Evolutionary conservation across 2,113 vertebrate genomes (phyloP).

Genomic region (Onychostoma macrolepis): DNA sequence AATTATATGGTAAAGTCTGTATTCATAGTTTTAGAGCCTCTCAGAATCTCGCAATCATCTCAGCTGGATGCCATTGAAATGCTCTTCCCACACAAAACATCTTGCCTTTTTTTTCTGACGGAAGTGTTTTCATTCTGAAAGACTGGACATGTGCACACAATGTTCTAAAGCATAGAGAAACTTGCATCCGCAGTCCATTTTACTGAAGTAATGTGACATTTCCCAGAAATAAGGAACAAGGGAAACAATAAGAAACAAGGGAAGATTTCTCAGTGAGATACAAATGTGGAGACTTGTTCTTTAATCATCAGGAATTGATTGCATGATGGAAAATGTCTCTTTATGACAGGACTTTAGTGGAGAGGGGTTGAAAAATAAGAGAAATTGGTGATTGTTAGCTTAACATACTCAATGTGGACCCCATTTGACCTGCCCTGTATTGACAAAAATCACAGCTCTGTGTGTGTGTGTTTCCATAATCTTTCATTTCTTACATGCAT

Average conservation of each 20-base stretch:
- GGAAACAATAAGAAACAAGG: not conserved
- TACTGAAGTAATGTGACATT: not conserved
- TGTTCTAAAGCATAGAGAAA: not conserved
- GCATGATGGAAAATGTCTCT: not conserved
- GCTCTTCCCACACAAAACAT: conserved; percentile 27
- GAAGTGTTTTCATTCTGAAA: not conserved
- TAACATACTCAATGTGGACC: not conserved
- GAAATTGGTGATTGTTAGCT: not conserved
- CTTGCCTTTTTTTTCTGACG: not conserved
- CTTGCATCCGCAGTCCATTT: not conserved
- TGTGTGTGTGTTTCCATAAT: not conserved
- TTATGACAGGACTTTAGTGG: not conserved
- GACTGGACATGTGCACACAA: not conserved
- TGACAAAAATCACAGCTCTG: too few species aligned
- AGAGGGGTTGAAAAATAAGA: not conserved
- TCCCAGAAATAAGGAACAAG: not conserved
- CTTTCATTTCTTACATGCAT: not conserved
- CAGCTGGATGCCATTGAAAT: conserved; percentile 26
- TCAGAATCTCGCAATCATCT: not conserved
- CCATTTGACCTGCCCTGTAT: not conserved
- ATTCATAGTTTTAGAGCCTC: not conserved
- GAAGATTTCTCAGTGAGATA: not conserved
- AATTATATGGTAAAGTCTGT: not conserved
- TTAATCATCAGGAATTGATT: not conserved
- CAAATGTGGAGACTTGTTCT: not conserved